A percentile compares a stretch with the other conserved stretches of the same genome.
phyloP scores from a whole-genome alignment of 1,140 invertebrate species.

The Lasioglossum baleicum region DNA sequence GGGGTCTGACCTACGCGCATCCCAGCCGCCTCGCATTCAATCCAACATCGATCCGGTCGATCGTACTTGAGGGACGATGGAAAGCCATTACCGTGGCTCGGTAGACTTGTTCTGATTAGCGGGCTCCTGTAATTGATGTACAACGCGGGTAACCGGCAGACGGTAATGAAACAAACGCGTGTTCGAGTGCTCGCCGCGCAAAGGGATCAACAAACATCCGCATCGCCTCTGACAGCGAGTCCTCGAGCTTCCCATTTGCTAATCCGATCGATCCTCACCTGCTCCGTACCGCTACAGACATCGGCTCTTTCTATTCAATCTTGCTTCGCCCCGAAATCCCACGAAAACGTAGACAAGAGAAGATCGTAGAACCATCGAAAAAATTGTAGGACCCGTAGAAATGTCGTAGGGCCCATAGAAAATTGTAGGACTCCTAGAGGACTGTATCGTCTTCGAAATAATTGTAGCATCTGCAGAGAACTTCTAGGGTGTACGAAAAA shows the following conservation, averaged over 20 bases:
- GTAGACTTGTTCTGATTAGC: constrained; percentile 53
- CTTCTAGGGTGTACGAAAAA: no score
- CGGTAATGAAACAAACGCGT: constrained; percentile 37
- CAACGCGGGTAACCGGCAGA: constrained; percentile 36
- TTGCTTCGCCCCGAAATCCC: no score
- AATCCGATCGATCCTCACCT: no score
- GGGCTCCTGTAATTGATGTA: constrained; percentile 54
- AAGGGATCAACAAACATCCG: not conserved
- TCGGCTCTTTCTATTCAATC: no score
- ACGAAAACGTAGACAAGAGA: no score
- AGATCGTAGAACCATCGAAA: no score
- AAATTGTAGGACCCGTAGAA: no score
- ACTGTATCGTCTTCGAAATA: no score
- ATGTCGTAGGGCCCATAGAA: no score
- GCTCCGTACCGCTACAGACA: no score
- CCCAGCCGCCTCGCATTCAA: constrained; percentile 6
- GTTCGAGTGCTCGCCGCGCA: not conserved
- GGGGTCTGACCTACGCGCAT: constrained; percentile 25
- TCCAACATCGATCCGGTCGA: constrained; percentile 37
- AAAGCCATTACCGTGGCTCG: constrained; percentile 44
- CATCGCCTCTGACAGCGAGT: not conserved
- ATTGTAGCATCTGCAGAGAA: no score
- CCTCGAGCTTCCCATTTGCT: not conserved
- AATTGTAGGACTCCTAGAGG: no score
- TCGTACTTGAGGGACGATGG: constrained; percentile 39